Evolutionary conservation across 2,888 invertebrate species (phyloP).

Genomic region (Chamaedrilus cognettii): DNA sequence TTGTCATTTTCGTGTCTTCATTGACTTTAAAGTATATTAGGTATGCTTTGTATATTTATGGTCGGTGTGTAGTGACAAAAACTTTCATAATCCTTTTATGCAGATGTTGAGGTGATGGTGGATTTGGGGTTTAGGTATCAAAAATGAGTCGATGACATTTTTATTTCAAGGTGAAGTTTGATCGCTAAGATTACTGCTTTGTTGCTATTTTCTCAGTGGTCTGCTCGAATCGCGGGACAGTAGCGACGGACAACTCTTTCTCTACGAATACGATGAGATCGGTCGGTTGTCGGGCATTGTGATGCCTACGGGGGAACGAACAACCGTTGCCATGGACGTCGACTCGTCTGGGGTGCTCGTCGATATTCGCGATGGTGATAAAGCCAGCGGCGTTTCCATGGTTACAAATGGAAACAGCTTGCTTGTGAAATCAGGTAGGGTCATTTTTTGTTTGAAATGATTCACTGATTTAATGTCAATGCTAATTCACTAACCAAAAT

Average conservation of each 20-base stretch:
- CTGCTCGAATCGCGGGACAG: constrained; percentile 67
- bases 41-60: too few relatives aligned
- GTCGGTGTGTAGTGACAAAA: too few relatives aligned
- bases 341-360: constrained; percentile 48
- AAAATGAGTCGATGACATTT: too few relatives aligned
- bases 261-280: constrained; percentile 88
- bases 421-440: constrained; percentile 9
- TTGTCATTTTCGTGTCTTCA: too few relatives aligned
- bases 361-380: constrained; percentile 56
- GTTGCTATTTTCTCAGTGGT: too few relatives aligned
- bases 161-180: too few relatives aligned
- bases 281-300: constrained; percentile 85
- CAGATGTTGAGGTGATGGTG: too few relatives aligned
- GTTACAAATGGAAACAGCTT: constrained; percentile 59
- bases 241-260: constrained; percentile 61
- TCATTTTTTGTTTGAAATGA: neutral
- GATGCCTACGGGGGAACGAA: constrained; percentile 90
- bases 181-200: neutral
- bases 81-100: too few relatives aligned
- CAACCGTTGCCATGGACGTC: constrained; percentile 62
- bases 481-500: too few relatives aligned
- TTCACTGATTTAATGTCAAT: neutral
- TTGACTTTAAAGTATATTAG: too few relatives aligned
- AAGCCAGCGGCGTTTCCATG: constrained; percentile 54
- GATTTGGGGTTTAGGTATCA: too few relatives aligned